phyloP scores from a whole-genome alignment of 2,888 invertebrate genomes.

The Smittia sp. region DNA sequence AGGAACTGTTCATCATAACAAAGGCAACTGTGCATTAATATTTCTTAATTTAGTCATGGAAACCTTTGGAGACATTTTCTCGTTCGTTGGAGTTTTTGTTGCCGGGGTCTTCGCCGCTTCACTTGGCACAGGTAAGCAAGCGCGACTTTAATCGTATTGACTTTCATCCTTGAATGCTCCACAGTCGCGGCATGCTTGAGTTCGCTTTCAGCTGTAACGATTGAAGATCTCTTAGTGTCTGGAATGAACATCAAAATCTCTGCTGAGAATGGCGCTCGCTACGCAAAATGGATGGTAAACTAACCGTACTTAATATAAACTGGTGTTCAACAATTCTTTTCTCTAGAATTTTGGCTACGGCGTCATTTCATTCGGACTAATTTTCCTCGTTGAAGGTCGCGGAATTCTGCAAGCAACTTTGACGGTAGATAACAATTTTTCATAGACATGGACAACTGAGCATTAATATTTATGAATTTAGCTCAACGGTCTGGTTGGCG shows the following conservation, averaged over 20 bases:
- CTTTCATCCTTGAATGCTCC: too few species aligned
- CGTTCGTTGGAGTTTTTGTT: constrained; percentile 87
- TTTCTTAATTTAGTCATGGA: too few species aligned
- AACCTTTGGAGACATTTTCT: constrained; percentile 64
- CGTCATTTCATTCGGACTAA: constrained; percentile 70
- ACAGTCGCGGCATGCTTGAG: constrained; percentile 90
- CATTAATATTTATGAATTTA: too few species aligned
- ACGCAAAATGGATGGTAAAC: constrained; percentile 68
- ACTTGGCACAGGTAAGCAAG: too few species aligned
- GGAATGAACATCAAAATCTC: constrained; percentile 68
- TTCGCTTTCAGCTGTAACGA: constrained; percentile 85
- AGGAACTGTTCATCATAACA: too few species aligned
- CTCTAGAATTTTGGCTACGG: constrained; percentile 74
- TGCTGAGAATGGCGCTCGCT: constrained; percentile 71
- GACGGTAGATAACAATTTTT: too few species aligned
- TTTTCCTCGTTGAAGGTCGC: constrained; percentile 84
- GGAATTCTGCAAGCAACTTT: constrained; percentile 85
- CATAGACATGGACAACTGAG: too few species aligned
- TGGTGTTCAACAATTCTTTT: too few species aligned
- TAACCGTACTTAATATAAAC: too few species aligned
- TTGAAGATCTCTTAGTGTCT: constrained; percentile 80
- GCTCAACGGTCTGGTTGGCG: constrained; percentile 88
- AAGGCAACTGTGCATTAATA: too few species aligned
- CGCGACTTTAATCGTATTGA: too few species aligned
- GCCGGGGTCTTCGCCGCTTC: constrained; percentile 95